These are phyloP conservation scores for Galbula dea DNA, from an alignment of 2,113 vertebrate species.

Conservation along the genomic window DNA sequence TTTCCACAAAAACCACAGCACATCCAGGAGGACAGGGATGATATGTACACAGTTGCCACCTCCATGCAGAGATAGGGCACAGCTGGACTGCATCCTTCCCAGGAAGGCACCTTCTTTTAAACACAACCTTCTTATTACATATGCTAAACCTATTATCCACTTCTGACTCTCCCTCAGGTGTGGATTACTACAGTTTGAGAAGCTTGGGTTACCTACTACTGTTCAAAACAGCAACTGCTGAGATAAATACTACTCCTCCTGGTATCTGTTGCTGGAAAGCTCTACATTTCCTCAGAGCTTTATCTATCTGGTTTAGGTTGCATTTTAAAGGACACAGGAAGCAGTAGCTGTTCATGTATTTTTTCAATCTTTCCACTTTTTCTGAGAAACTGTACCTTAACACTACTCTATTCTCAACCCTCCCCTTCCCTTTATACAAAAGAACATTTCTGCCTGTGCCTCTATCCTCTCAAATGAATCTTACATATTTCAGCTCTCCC, in stretches of 20 bases:
- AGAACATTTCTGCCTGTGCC: not conserved
- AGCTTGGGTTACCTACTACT: not conserved
- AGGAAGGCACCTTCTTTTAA: not conserved
- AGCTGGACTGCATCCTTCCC: not conserved
- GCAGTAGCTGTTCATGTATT: not conserved
- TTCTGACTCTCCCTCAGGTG: fast-evolving
- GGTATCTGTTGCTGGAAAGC: not conserved
- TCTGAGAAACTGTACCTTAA: not conserved
- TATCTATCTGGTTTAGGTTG: not conserved
- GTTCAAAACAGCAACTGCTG: not conserved
- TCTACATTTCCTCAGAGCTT: not conserved
- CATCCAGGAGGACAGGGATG: not conserved
- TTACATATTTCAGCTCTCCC: not conserved
- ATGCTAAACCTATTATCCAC: not conserved
- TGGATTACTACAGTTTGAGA: not conserved
- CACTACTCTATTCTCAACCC: not conserved
- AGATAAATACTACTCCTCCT: not conserved
- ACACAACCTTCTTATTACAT: not conserved
- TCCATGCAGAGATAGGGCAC: not conserved
- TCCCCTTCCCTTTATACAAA: not conserved
- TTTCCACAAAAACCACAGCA: not conserved
- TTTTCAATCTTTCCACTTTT: not conserved
- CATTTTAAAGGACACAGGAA: not conserved
- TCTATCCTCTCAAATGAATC: not conserved
- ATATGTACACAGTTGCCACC: not conserved